Base-by-base conservation (phyloP, 2,797 vertebrate species). In the Macropodus opercularis region DNA sequence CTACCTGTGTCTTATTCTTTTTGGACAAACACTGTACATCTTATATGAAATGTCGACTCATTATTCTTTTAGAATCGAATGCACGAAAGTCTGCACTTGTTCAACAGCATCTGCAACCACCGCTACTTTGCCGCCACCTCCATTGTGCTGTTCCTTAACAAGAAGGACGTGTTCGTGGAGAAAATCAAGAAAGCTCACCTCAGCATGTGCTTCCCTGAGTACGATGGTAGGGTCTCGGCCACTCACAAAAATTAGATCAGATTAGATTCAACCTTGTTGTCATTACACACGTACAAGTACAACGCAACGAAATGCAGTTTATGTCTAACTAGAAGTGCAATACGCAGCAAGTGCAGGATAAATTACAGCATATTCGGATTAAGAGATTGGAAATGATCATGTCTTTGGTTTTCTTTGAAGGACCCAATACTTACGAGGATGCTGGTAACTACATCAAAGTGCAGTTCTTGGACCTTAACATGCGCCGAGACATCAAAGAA, bases 101-200 rank as follows among this genome's bases (percentile, higher is more conserved):
- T 99, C 93, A 99, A 99, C 87, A 99, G 98, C 71, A 98, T 99
- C 91, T 99, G 96, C 83, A 99, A 99, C 89, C 98, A 99, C 67
- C 95, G 96, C 55, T 99, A 98, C 90, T 99, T 99, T 0, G 94
- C 94, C 69, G 61, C 95, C 68, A 99, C 98, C 58, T 98, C 96
- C 76, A 98, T 99, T 0, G 96, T 98, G 60, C 96, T 99, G 72
- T 99, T 99, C 90, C 95, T 99, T 75, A 99, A 99, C 94, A 99
- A 99, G 92, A 99, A 99, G 77, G 98, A 99, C 0, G 96, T 99
- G 51, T 99, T 99, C 73, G 0, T 84, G 4, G 96, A 99, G 90
- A 99, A 99, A 88, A 98, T 99, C 78, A 98, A 97, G 87, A 99
- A 99, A 87, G 95, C 96, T 8, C 98, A 98, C 14, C 94, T 99